Evolutionary conservation across 2,113 vertebrate species (phyloP).

Genomic region (Macquaria australasica): DNA sequence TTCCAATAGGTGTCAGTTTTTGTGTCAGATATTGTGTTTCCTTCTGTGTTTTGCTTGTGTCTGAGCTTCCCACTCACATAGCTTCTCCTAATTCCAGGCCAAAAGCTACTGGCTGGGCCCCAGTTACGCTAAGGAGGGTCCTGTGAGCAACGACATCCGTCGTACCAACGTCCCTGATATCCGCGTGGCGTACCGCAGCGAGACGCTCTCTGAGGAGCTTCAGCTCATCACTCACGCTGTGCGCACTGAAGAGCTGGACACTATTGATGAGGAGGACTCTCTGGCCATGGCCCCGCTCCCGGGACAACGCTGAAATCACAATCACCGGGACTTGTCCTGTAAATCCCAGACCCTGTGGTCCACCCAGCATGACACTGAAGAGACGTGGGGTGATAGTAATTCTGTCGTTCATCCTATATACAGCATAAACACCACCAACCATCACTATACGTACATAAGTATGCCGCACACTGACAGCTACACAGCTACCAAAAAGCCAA

Average conservation of each 20-base stretch:
- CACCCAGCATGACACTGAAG: constrained; percentile 42
- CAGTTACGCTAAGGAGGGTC: constrained; percentile 88
- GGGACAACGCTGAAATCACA: constrained; percentile 45
- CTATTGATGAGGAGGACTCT: constrained; percentile 86
- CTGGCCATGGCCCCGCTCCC: constrained; percentile 79
- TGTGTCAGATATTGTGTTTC: not conserved
- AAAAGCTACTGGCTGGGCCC: constrained; percentile 96
- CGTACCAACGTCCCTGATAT: constrained; percentile 95
- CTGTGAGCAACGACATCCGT: constrained; percentile 93
- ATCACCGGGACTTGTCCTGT: not conserved
- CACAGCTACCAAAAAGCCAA: constrained; percentile 40
- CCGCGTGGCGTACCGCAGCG: constrained; percentile 91
- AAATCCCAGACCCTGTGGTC: not conserved
- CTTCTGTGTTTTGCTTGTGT: not conserved
- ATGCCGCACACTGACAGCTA: constrained; percentile 22
- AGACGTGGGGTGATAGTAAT: not conserved
- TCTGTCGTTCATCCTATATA: constrained; percentile 1
- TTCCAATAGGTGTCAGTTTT: not conserved
- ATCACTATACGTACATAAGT: constrained; percentile 38
- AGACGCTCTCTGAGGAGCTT: constrained; percentile 94
- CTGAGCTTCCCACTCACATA: not conserved
- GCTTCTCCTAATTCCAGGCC: constrained; percentile 78
- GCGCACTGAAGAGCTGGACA: constrained; percentile 87
- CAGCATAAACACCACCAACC: constrained; percentile 21
- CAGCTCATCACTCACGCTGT: constrained; percentile 93